phyloP scores from a whole-genome alignment of 2,113 vertebrate genomes.

The Caretta caretta region DNA sequence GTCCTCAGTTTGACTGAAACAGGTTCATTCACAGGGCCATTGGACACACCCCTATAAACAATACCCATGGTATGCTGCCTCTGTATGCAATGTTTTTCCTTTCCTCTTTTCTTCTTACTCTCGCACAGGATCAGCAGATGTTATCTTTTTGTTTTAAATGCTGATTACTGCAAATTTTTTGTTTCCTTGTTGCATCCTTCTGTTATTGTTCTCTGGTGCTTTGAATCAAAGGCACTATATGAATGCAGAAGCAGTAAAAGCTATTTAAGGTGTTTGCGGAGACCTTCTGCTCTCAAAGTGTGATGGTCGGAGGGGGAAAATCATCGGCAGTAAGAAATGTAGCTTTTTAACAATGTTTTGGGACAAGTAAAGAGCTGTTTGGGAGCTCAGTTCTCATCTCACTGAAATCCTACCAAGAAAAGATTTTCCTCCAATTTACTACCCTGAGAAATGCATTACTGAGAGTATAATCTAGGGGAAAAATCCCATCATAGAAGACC shows the following conservation, averaged over 20 bases:
- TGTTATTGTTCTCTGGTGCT: not conserved
- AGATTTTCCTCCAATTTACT: not conserved
- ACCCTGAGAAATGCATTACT: not conserved
- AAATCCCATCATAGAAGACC: not conserved
- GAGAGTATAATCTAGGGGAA: not conserved
- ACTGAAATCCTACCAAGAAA: not conserved
- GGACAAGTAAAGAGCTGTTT: not conserved
- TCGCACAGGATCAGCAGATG: not conserved
- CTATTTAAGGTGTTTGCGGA: not conserved
- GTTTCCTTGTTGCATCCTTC: not conserved
- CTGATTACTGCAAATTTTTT: not conserved
- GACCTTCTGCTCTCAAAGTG: not conserved
- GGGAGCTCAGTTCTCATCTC: not conserved
- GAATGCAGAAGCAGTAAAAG: not conserved
- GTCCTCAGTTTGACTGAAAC: not conserved
- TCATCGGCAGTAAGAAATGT: not conserved
- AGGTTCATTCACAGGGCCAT: not conserved
- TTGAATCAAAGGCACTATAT: not conserved
- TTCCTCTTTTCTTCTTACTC: not conserved
- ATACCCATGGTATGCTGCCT: not conserved
- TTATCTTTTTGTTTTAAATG: not conserved
- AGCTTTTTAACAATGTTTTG: not conserved
- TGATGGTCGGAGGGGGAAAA: not conserved
- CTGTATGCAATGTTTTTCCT: not conserved
- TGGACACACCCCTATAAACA: not conserved